A percentile compares a stretch with the other conserved stretches of the same genome.
These are phyloP conservation scores for Drosophila mercatorum DNA, from an alignment of 2,888 invertebrate species.

Conservation along the genomic window DNA sequence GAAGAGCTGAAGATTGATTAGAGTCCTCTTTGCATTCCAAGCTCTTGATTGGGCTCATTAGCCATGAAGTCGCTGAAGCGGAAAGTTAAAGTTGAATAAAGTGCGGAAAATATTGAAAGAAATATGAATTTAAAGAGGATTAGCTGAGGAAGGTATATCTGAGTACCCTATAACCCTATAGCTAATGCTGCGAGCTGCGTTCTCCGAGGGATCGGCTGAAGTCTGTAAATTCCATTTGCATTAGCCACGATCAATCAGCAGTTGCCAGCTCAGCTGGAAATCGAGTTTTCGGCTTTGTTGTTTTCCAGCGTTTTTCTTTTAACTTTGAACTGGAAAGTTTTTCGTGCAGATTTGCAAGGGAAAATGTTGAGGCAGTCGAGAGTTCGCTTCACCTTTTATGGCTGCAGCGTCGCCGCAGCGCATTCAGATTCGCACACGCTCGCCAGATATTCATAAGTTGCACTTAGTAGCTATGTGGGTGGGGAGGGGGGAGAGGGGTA, in stretches of 20 bases:
- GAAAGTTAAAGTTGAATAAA: background rate
- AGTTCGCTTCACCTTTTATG: constrained; percentile 31
- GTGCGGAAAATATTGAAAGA: too few species aligned
- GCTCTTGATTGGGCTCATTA: background rate
- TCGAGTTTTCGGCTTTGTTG: background rate
- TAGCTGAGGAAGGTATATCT: too few species aligned
- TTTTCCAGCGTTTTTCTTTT: background rate
- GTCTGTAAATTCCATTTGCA: background rate
- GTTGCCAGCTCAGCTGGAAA: background rate
- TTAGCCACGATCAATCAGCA: background rate
- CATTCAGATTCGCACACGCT: constrained; percentile 5
- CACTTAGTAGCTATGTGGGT: constrained; percentile 42
- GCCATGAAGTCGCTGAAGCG: background rate
- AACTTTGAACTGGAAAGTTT: constrained; percentile 3
- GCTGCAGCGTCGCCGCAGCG: background rate
- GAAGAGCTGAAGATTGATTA: too few species aligned
- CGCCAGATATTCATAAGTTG: constrained; percentile 44
- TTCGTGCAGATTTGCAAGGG: background rate
- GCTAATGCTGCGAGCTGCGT: too few species aligned
- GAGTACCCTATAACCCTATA: too few species aligned
- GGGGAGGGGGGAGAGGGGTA: background rate
- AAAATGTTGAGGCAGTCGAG: background rate
- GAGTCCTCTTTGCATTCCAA: too few species aligned
- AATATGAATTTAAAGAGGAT: too few species aligned
- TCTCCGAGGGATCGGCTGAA: background rate